Evolutionary conservation across 2,113 vertebrate genomes (phyloP).

Genomic region (Chlorocebus sabaeus): DNA sequence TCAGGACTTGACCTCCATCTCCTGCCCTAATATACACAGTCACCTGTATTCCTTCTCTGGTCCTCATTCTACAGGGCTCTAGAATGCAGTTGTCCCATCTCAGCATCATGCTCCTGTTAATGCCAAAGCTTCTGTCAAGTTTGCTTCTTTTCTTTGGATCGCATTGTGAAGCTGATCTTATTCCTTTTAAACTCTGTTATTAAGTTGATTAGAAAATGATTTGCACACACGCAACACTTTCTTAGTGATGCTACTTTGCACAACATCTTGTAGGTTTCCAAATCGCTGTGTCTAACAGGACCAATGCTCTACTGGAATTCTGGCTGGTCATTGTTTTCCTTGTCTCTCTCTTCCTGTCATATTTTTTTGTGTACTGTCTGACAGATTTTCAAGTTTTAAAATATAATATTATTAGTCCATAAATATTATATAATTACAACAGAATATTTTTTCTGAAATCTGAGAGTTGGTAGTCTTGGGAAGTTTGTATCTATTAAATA

Average conservation of each 20-base stretch:
- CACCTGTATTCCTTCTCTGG: neutral
- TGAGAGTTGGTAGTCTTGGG: neutral
- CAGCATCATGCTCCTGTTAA: neutral
- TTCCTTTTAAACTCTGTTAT: neutral
- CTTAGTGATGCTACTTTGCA: neutral
- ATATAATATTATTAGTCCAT: neutral
- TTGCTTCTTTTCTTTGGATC: neutral
- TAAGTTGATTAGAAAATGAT: neutral
- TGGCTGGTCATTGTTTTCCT: neutral
- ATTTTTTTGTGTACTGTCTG: neutral
- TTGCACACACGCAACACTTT: neutral
- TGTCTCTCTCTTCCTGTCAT: neutral
- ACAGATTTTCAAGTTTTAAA: neutral
- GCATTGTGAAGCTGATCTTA: neutral
- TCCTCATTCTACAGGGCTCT: neutral
- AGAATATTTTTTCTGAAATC: neutral
- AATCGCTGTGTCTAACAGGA: neutral
- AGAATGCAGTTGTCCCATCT: neutral
- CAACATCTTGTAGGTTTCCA: neutral
- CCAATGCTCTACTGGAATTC: neutral
- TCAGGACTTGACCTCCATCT: neutral
- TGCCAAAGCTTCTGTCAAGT: neutral
- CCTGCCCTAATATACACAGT: neutral
- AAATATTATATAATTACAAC: neutral
- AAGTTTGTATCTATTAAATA: neutral